Base-by-base conservation (phyloP, 2,888 invertebrate species). In the Beris chalybata region DNA sequence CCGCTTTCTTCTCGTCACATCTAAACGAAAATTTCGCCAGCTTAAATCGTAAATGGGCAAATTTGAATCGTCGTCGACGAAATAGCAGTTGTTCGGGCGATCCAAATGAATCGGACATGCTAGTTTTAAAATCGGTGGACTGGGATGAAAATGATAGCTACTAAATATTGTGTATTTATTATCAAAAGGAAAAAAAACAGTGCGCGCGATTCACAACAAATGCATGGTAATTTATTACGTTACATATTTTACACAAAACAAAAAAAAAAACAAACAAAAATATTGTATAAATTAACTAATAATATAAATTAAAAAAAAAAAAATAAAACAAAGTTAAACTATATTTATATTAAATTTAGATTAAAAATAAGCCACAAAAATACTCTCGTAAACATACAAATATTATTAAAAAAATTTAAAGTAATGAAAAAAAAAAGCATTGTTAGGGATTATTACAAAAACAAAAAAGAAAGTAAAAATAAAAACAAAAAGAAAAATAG, bases 131-230 rank as follows among this genome's bases (percentile, higher is more conserved):
- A 72, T 78, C 80, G 22, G 79, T 79, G 66, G 80, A 80, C 72
- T 80, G 79, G 79, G 80, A 80, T 71, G 80, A 80, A 67, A 80
- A 79, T 69, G 80, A 79, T 73, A 78, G 79, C 73, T 80, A 79
- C 71, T 80, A 74, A 76, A 64, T 32, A n/a, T n/a, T n/a, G 47
- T 47, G 47, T 22, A 53, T 53, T 22, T 22, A 22, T 53, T 3
- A 32, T 32, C n/a, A 30, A 7, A n/a, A 6, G 9, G 31, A 12
- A 22, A 32, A 56, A 3, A 7, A n/a, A n/a, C n/a, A n/a, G n/a
- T n/a, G 56, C 22, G 13, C 22, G 56, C 5, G 30, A 11, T 52
- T 15, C 43, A 30, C 13, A 5, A 22, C 15, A 58, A 52, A 64
- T 32, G 48, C 50, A 50, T 61, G 48, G 32, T 61, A 5, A 50